Evolutionary conservation across 2,888 invertebrate genomes (phyloP).

Genomic region (Aphrophora alni): DNA sequence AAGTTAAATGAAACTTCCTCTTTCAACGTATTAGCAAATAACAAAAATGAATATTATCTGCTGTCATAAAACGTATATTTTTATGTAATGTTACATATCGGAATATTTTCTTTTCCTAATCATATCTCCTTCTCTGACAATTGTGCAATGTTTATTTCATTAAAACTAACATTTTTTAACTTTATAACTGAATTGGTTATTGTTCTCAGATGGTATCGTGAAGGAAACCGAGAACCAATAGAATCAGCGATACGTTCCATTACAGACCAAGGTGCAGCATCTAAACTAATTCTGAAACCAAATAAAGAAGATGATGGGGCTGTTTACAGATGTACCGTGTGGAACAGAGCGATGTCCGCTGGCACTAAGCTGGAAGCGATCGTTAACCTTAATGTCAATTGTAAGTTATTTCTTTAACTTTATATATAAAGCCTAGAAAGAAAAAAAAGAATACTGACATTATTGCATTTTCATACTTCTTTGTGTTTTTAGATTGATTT

Average conservation of each 20-base stretch:
- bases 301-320: constrained; percentile 85
- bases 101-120: too few species aligned
- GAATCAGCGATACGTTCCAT: constrained; percentile 76
- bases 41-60: too few species aligned
- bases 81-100: too few species aligned
- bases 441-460: too few species aligned
- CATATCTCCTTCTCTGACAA: too few species aligned
- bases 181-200: too few species aligned
- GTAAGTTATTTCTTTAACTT: constrained; percentile 66
- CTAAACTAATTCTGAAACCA: constrained; percentile 77
- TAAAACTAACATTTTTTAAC: too few species aligned
- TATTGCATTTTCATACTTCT: background rate
- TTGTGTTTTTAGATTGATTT: background rate
- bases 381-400: constrained; percentile 85
- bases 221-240: constrained; percentile 74
- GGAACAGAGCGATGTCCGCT: constrained; percentile 87
- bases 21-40: too few species aligned
- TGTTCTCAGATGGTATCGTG: constrained; percentile 85
- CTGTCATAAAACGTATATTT: too few species aligned
- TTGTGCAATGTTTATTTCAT: too few species aligned
- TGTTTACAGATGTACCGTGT: constrained; percentile 83
- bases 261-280: constrained; percentile 75
- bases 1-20: too few species aligned
- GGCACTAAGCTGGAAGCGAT: constrained; percentile 80
- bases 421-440: too few species aligned